Base-by-base conservation (phyloP, 53 echinoderm and acorn worm species). In the Hippasteria phrygiana region DNA sequence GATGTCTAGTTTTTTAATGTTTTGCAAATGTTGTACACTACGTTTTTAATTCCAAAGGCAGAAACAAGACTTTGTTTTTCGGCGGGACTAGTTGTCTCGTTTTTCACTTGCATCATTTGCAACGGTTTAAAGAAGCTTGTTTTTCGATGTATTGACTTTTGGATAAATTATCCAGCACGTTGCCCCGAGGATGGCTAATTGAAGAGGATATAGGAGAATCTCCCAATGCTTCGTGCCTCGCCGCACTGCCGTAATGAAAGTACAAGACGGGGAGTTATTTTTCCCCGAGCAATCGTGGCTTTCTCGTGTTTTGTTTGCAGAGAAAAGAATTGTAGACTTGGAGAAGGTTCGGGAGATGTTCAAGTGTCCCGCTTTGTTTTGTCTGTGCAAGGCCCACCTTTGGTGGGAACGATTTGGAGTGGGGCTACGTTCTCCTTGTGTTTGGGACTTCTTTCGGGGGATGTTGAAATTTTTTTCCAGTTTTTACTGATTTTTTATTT, bases 71-170 rank as follows among this genome's bases (percentile, higher is more conserved):
- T 82, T 82, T 63, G 42, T 82, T 81, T 64, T 43, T 12, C 40
- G 2, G 22, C 28, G 41, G 26, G 31, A 29, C 4, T 0, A 38
- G 63, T 17, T n/a, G 26, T 22, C 36, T 78, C 27, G 36, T 55
- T 78, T 62, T 55, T 41, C 78, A 20, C 9, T 77, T 37, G 82
- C 79, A 33, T 67, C 37, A 36, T 62, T 79, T 37, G 79, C 66
- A 64, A 24, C 14, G 63, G 0, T 43, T 62, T 43, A 5, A 43
- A 46, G 82, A 20, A 65, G 82, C 82, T 66, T 82, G 82, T 82
- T 82, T 82, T 82, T 64, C 82, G 82, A 41, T 82, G 82, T 82
- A 82, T 82, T 82, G 82, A 82, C 82, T 82, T 82, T 82, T 82
- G 64, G 82, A 43, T 63, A 82, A 82, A 82, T 82, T 82, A 82